phyloP scores from a whole-genome alignment of 2,113 vertebrate species.

The Rallus limicola region DNA sequence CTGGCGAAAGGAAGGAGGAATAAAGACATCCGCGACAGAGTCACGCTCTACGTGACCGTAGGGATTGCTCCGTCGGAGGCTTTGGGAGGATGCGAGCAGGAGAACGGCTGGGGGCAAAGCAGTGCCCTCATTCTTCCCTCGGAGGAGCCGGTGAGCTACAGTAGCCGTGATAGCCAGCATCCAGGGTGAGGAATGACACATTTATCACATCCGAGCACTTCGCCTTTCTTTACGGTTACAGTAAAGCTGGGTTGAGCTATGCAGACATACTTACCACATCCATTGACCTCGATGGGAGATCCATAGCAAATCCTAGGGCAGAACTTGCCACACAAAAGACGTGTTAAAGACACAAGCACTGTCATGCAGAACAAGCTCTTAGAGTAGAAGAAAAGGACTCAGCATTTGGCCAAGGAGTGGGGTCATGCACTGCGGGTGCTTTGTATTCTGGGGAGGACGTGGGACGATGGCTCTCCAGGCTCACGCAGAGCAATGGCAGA shows the following conservation, averaged over 20 bases:
- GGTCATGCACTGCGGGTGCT: conserved; percentile 54
- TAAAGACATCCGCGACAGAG: not conserved
- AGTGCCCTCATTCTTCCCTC: not conserved
- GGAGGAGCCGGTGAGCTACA: not conserved
- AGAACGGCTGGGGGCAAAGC: not conserved
- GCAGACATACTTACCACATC: conserved; percentile 31
- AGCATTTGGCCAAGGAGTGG: conserved; percentile 43
- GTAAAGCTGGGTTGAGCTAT: not conserved
- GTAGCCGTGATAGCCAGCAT: not conserved
- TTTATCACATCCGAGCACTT: not conserved
- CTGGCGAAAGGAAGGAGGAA: not conserved
- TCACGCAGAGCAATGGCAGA: not conserved
- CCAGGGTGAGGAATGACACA: not conserved
- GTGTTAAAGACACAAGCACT: conserved; percentile 57
- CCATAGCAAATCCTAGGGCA: conserved; percentile 39
- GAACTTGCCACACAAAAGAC: conserved; percentile 49
- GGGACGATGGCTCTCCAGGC: not conserved
- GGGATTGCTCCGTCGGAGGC: accelerated
- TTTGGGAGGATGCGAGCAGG: not conserved
- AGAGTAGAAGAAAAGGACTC: conserved; percentile 56
- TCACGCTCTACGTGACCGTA: not conserved
- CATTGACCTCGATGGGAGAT: conserved; percentile 25
- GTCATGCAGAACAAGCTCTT: conserved; percentile 67
- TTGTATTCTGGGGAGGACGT: conserved; percentile 39
- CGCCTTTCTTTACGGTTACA: not conserved